Conservation (phyloP, 2,888 invertebrate genomes). For the Callinectes sapidus region DNA sequence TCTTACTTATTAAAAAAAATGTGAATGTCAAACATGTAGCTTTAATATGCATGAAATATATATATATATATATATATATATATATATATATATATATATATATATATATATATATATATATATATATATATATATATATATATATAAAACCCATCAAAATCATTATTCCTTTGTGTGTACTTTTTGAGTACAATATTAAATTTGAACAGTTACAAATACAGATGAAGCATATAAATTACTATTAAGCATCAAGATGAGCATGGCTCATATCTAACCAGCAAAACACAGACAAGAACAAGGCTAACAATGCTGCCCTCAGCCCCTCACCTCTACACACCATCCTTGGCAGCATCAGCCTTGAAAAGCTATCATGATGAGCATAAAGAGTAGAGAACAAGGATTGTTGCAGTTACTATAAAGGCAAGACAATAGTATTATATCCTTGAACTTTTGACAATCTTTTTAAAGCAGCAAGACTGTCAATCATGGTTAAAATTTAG, state of each 20-base stretch:
- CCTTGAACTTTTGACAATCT: slow-evolving; percentile 36
- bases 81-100: slow-evolving; percentile 17
- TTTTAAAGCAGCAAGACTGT: slow-evolving; percentile 6
- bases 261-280: not conserved
- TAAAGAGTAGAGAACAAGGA: slow-evolving; percentile 19
- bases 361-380: not conserved
- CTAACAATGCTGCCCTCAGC: not conserved
- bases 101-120: slow-evolving; percentile 25
- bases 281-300: not conserved
- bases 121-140: not conserved
- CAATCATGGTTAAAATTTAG: slow-evolving; percentile 16
- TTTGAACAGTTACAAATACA: not conserved
- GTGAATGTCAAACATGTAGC: slow-evolving; percentile 15
- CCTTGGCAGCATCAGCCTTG: not conserved
- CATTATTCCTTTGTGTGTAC: not conserved
- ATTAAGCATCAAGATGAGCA: slow-evolving; percentile 2
- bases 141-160: not conserved
- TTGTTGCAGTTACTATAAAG: not conserved
- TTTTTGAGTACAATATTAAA: not conserved
- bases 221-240: not conserved
- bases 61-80: not conserved
- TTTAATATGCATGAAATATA: not conserved
- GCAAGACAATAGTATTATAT: slow-evolving; percentile 34
- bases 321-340: not conserved
- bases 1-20: slow-evolving; percentile 17